phyloP scores from a whole-genome alignment of 2,797 vertebrate species.

The Typhlichthys subterraneus region DNA sequence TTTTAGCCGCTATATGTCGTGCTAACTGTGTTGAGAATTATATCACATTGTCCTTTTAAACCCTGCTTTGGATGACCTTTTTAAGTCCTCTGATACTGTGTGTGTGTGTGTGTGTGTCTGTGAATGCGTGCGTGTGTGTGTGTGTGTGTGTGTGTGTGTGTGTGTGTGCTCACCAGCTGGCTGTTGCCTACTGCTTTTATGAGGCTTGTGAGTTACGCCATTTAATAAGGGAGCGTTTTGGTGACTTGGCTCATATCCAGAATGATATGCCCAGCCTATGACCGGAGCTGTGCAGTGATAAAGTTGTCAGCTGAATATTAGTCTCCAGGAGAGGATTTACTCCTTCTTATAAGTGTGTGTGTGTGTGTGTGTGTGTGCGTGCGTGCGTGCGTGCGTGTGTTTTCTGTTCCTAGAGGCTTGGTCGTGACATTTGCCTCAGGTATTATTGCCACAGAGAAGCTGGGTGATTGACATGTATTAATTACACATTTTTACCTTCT shows the following conservation, averaged over 20 bases:
- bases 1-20: conserved; percentile 42
- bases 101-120: background rate
- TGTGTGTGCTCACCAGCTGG: conserved; percentile 1
- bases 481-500: conserved; percentile 31
- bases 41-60: conserved; percentile 18
- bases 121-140: background rate
- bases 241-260: conserved; percentile 52
- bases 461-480: conserved; percentile 52
- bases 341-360: conserved; percentile 29
- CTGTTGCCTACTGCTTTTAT: conserved; percentile 46
- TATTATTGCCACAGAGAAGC: conserved; percentile 43
- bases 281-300: conserved; percentile 60
- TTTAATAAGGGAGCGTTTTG: conserved; percentile 70
- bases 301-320: conserved; percentile 70
- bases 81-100: conserved; percentile 10
- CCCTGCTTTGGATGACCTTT: conserved; percentile 8
- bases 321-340: conserved; percentile 53
- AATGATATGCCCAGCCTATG: conserved; percentile 55
- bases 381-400: conserved; percentile 27
- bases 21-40: conserved; percentile 37
- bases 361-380: too few species aligned
- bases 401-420: conserved; percentile 48
- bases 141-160: background rate
- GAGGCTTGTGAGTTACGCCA: conserved; percentile 63
- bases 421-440: conserved; percentile 58